Base-by-base conservation (phyloP, 2,797 vertebrate species). In the Brotula barbata region DNA sequence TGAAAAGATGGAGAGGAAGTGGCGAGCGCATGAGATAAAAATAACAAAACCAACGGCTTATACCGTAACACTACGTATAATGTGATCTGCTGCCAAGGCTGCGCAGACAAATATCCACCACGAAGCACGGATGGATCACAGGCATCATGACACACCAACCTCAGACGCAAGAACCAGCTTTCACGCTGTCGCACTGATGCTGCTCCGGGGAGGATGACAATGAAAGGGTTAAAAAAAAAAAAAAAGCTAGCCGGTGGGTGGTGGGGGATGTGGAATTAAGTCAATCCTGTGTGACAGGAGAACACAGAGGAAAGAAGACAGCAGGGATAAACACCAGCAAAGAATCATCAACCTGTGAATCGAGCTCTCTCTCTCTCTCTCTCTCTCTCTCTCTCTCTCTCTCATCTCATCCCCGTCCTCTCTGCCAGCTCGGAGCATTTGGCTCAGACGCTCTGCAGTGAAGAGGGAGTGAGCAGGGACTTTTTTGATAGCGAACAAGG, bases 181-280 rank as follows among this genome's bases (percentile, higher is more conserved):
- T 81, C 82, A 74, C 52, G 47, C 42, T 44, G 33, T 64, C 56
- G 52, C 50, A 61, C 66, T 86, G 54, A 78, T 36, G 55, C 59
- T 43, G 58, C 72, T 73, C 13, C 37, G 52, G 60, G 52, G 64
- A 44, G 52, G 19, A 47, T 10, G 15, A 63, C 43, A 12, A 10
- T 2, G 48, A 62, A 83, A 70, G 83, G 69, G 85, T 89, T 89
- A 85, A 88, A 68, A 74, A 2, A 11, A 28, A 28, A 73, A n/a
- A n/a, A n/a, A n/a, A n/a, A n/a, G n/a, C n/a, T n/a, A n/a, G n/a
- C n/a, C n/a, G n/a, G n/a, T n/a, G n/a, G 25, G 25, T 4, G 63
- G 69, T 66, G 81, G 80, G 50, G 82, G 83, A 80, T 63, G 55
- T 62, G 58, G 56, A 50, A 77, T 7, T 33, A 81, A 81, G 72